Percentiles rank a stretch among this genome's conserved stretches.
These are phyloP conservation scores for Aphaenogaster rudis DNA, from an alignment of 1,140 invertebrate species.

Conservation along the genomic window DNA sequence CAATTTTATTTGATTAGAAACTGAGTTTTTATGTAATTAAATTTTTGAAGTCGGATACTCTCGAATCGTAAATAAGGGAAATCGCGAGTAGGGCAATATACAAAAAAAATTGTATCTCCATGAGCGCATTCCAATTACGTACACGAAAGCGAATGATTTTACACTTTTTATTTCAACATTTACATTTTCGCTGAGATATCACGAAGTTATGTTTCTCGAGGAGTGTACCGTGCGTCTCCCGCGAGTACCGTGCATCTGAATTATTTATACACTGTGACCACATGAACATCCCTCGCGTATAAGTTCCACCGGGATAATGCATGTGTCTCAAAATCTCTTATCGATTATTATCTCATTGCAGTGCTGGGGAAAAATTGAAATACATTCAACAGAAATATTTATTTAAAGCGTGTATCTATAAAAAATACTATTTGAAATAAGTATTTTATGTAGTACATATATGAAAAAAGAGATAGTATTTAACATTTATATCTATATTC, in stretches of 20 bases:
- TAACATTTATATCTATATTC: no score
- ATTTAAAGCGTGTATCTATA: no score
- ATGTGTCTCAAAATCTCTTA: neutral
- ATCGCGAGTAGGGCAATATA: neutral
- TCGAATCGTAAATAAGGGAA: neutral
- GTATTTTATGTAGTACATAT: no score
- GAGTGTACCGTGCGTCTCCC: neutral
- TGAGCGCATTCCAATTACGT: neutral
- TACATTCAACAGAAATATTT: no score
- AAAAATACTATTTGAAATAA: no score
- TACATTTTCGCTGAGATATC: slow-evolving; percentile 8
- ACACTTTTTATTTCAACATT: slow-evolving; percentile 10
- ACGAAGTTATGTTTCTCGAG: slow-evolving; percentile 19
- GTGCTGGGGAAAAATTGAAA: no score
- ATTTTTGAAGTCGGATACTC: neutral
- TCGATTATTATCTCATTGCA: no score
- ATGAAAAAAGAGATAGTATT: no score
- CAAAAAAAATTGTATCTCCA: neutral
- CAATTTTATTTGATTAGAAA: neutral
- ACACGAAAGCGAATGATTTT: slow-evolving; percentile 9
- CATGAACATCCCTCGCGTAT: neutral
- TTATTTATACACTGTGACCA: neutral
- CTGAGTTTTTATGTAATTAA: neutral
- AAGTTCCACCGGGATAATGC: neutral
- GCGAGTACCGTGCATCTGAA: neutral